These are phyloP conservation scores for Hirtodrosophila histrioides DNA, from an alignment of 2,888 invertebrate genomes.

Conservation along the genomic window DNA sequence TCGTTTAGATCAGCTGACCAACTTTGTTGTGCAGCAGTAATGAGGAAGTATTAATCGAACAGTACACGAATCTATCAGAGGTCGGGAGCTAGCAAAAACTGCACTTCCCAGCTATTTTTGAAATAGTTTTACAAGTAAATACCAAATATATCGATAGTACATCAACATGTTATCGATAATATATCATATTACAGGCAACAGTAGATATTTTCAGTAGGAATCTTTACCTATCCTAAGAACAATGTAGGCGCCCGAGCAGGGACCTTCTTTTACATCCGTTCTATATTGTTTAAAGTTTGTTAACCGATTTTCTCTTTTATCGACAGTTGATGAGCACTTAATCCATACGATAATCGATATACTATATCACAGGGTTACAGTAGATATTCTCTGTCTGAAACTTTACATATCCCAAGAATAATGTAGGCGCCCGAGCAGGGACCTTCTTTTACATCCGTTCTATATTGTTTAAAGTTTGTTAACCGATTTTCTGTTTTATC, in stretches of 20 bases:
- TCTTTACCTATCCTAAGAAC: too few relatives aligned
- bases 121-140: too few relatives aligned
- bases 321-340: too few relatives aligned
- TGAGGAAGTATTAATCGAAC: constrained; percentile 33
- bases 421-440: background rate
- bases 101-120: background rate
- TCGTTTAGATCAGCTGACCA: constrained; percentile 21
- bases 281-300: too few relatives aligned
- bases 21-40: constrained; percentile 24
- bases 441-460: background rate
- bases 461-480: background rate
- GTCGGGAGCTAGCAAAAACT: background rate
- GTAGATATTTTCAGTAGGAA: too few relatives aligned
- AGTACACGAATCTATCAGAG: constrained; percentile 5
- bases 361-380: too few relatives aligned
- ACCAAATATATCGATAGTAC: constrained; percentile 2
- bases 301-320: too few relatives aligned
- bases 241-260: too few relatives aligned
- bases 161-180: background rate
- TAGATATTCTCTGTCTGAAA: background rate
- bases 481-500: too few relatives aligned
- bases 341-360: too few relatives aligned
- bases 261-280: too few relatives aligned
- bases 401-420: constrained; percentile 1
- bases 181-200: background rate